Conservation (phyloP, 2,797 vertebrate species). For the Halcyon badia region DNA sequence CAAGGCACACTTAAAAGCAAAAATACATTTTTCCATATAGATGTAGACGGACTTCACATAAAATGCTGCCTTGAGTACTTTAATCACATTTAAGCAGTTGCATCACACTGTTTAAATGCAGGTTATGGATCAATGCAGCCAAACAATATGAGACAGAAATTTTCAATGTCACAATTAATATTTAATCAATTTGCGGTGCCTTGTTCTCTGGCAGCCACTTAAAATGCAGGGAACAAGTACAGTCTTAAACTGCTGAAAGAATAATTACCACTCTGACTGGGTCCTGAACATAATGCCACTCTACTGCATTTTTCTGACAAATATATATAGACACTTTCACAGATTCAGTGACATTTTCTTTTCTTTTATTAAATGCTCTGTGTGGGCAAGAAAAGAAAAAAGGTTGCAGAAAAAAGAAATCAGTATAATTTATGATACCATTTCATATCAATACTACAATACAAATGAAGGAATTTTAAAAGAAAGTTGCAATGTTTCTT, state of each 20-base stretch:
- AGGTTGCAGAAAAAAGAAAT: background rate
- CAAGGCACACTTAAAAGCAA: background rate
- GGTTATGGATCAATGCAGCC: background rate
- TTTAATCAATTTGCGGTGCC: constrained; percentile 22
- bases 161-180: constrained; percentile 46
- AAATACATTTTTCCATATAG: background rate
- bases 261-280: constrained; percentile 49
- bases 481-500: constrained; percentile 4
- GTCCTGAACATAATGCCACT: constrained; percentile 23
- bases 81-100: background rate
- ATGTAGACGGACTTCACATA: background rate
- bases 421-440: background rate
- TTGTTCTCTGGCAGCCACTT: constrained; percentile 38
- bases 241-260: constrained; percentile 29
- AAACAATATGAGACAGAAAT: background rate
- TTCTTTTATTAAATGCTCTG: constrained; percentile 33
- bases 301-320: constrained; percentile 41
- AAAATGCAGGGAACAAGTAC: constrained; percentile 32
- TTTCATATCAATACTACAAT: constrained; percentile 18
- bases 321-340: background rate
- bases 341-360: constrained; percentile 35
- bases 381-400: constrained; percentile 41
- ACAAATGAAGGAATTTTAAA: constrained; percentile 15
- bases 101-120: background rate
- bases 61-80: background rate